Conservation (phyloP, 2,888 invertebrate species). For the Odontothrips loti region DNA sequence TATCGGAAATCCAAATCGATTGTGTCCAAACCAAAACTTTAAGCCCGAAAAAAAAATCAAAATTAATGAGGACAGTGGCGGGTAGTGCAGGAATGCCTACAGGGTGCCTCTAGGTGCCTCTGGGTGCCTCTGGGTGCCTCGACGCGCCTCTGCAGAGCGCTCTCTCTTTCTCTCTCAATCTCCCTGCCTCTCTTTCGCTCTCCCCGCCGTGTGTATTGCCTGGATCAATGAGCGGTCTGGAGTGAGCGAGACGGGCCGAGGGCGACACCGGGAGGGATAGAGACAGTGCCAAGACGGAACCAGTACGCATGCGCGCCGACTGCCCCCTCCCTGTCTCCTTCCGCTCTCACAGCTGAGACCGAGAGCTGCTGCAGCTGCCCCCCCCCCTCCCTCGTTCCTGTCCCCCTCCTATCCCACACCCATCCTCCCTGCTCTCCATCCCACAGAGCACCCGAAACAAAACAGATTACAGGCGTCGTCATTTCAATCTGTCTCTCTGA, state of each 20-base stretch:
- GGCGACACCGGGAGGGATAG: not conserved
- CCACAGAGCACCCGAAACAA: conserved; percentile 12
- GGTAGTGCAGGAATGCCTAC: too few species aligned
- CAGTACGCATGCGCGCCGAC: not conserved
- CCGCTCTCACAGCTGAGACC: conserved; percentile 10
- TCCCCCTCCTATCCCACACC: not conserved
- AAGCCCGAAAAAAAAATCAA: too few species aligned
- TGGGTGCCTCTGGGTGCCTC: too few species aligned
- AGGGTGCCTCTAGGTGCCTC: too few species aligned
- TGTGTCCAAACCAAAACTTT: too few species aligned
- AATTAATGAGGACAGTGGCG: too few species aligned
- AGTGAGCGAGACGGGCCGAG: conserved; percentile 1
- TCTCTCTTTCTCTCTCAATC: too few species aligned
- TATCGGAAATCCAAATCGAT: too few species aligned
- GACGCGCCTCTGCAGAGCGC: too few species aligned
- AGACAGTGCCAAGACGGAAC: not conserved
- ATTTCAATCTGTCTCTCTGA: not conserved
- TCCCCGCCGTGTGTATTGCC: conserved; percentile 12
- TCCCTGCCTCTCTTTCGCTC: too few species aligned
- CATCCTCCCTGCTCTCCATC: not conserved
- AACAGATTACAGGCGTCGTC: conserved; percentile 16
- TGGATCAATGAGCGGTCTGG: conserved; percentile 19
- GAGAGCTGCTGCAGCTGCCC: conserved; percentile 2
- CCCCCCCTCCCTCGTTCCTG: not conserved
- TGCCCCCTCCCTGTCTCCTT: not conserved